These are phyloP conservation scores for Danionella cerebrum DNA, from an alignment of 2,113 vertebrate species.

Conservation along the genomic window DNA sequence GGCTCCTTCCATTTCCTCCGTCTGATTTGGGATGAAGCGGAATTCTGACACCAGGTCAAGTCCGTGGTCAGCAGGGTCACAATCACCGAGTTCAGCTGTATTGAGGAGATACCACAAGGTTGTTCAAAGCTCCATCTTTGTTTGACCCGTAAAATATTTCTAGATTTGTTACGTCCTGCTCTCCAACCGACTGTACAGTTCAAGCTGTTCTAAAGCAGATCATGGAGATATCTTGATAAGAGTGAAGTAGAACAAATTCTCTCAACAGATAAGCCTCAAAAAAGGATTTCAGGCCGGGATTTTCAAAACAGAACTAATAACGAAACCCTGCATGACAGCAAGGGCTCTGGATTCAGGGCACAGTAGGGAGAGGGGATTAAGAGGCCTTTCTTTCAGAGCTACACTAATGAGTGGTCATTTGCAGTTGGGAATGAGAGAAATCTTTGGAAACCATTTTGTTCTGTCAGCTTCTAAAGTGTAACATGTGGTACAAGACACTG, in stretches of 20 bases:
- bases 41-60: constrained; percentile 93
- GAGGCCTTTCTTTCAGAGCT: background rate
- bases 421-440: background rate
- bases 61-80: constrained; percentile 81
- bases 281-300: background rate
- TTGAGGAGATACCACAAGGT: constrained; percentile 29
- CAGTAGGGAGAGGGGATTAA: background rate
- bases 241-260: background rate
- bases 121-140: too few relatives aligned
- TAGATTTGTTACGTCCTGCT: too few relatives aligned
- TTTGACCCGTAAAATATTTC: too few relatives aligned
- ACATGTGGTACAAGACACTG: background rate
- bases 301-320: background rate
- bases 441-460: background rate
- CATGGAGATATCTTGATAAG: background rate
- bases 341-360: too few relatives aligned
- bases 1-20: constrained; percentile 84
- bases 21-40: constrained; percentile 87
- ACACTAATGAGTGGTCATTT: background rate
- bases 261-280: background rate
- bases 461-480: background rate
- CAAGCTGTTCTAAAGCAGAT: background rate
- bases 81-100: constrained; percentile 90
- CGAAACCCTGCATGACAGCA: too few relatives aligned
- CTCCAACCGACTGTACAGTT: too few relatives aligned